These are phyloP conservation scores for Melanerpes formicivorus DNA, from an alignment of 2,113 vertebrate genomes.

Conservation along the genomic window DNA sequence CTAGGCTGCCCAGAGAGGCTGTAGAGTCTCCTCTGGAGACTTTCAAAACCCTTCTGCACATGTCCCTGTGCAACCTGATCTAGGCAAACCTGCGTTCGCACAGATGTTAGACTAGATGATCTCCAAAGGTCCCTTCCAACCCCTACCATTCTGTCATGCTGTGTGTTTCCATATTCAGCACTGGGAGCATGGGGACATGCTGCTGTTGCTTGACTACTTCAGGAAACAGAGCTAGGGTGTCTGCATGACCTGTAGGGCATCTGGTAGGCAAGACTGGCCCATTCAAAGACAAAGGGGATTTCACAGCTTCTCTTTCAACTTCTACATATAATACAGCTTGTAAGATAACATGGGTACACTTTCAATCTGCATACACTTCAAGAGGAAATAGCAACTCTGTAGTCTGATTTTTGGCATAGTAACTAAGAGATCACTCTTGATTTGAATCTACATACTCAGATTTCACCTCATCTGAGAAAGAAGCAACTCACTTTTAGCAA, in stretches of 20 bases:
- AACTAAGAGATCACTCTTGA: not conserved
- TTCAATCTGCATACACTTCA: fast-evolving
- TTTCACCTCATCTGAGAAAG: not conserved
- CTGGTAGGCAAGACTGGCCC: not conserved
- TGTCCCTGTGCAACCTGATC: too few species aligned
- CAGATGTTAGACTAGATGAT: too few species aligned
- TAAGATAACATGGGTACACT: not conserved
- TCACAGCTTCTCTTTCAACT: fast-evolving
- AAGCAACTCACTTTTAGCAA: not conserved
- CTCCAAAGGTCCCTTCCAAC: too few species aligned
- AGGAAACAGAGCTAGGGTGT: not conserved
- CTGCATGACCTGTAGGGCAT: fast-evolving
- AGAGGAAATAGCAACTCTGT: not conserved
- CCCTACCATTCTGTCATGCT: too few species aligned
- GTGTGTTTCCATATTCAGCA: too few species aligned
- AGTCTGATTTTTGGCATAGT: not conserved
- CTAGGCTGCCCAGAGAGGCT: too few species aligned
- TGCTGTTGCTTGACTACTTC: not conserved
- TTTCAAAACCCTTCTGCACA: too few species aligned
- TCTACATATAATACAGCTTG: fast-evolving
- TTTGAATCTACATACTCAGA: not conserved
- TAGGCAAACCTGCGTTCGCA: too few species aligned
- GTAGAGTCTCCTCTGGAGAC: too few species aligned
- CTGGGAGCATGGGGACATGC: not conserved
- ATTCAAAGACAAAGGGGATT: not conserved